Base-by-base conservation (phyloP, 2,113 vertebrate species). In the Prunella himalayana region DNA sequence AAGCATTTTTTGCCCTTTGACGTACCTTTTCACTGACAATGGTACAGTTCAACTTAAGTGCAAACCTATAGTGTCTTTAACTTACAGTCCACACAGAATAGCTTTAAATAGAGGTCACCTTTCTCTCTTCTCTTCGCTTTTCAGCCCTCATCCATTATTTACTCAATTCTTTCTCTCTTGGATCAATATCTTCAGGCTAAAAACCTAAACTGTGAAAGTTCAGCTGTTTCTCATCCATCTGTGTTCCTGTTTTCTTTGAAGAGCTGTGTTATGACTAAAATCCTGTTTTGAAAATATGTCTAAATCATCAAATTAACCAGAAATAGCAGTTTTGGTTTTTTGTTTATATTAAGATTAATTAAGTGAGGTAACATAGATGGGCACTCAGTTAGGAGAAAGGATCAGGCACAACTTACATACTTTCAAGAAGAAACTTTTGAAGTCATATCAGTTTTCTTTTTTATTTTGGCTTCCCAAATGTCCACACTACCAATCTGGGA, bases 101-200 rank as follows among this genome's bases (percentile, higher is more conserved):
- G 27, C 65, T 85, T 75, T 79, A 79, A 75, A 70, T 39, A 68
- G 42, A 90, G 44, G 78, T 93, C 61, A 85, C 42, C 47, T 75
- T 85, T 82, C 33, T 77, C 49, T 68, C 39, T 78, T 83, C 15
- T 45, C 42, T 90, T 76, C 1, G 1, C 49, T 93, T 92, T 92
- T 92, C 80, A 88, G 24, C n/a, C 41, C 37, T 90, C 35, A 88
- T 92, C 63, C 66, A 68, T 72, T 93, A 59, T 88, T 95, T 80
- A 76, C 33, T 69, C 66, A 90, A 41, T 91, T 88, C 37, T 90
- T 87, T 72, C 71, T 79, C 65, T 49, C 71, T 77, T 77, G 45
- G 54, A 90, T 88, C 91, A 88, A 61, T 65, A 91, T 53, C 68
- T 94, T 86, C 64, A 88, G 31, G 59, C 28, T 88, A 88, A 95